Evolutionary conservation across 2,113 vertebrate genomes (phyloP), one percentile per base, ranked within the genome.

Genomic region (Haemorhous mexicanus): DNA sequence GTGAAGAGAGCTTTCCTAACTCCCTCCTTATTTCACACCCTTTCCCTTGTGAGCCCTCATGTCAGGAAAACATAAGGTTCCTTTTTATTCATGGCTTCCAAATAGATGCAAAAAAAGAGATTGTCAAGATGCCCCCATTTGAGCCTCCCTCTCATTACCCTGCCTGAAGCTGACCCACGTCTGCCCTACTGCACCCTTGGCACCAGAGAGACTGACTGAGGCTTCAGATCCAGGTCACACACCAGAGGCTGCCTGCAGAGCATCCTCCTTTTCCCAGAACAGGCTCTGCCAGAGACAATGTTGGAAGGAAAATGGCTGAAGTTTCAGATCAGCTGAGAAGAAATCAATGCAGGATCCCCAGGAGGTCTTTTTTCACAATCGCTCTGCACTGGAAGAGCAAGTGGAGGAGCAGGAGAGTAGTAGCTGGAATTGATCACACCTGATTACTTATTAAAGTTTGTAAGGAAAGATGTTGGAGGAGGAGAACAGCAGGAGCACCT

Each of bases 391-490:
- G n/a, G 52, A 93, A 84, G 58, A 93, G 84, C 30, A 87, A 84
- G 82, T 3, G 3, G 59, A 97, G 72, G 74, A 95, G 69, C 63
- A 43, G 89, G 41, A 88, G 77, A 56, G 43, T 63, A 92, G 88
- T 35, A 80, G 81, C 75, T 77, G 67, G 55, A 69, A 94, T 88
- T 93, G 94, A 96, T 97, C 90, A 93, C 73, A 83, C 16, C 49
- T 90, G 89, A 92, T 92, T 93, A 90, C 56, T 87, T 92, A 86
- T 87, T 90, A 93, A 94, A 87, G 80, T 90, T 88, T 85, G 58
- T 67, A 76, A 83, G 69, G 55, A 95, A 92, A 70, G 44, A 93
- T 43, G 33, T 8, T 70, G 86, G 55, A 91, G 41, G 53, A 95
- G 46, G 63, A 79, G 84, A 95, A 33, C 49, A 84, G 72, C 79